phyloP scores from a whole-genome alignment of 2,888 invertebrate genomes.

The Agonopterix alstromeriana region DNA sequence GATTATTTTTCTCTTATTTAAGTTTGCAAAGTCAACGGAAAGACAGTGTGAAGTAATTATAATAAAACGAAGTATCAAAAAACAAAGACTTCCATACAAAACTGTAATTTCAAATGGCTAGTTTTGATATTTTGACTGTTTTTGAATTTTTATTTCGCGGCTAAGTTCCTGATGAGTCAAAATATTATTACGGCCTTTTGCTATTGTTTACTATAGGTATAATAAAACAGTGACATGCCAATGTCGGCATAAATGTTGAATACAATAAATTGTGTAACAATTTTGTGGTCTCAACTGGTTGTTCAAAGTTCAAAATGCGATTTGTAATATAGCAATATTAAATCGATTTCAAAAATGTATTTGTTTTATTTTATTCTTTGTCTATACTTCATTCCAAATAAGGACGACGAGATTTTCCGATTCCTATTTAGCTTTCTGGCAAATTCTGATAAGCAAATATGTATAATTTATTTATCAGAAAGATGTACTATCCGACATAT shows the following conservation, averaged over 20 bases:
- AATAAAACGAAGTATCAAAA: background rate
- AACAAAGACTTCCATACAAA: background rate
- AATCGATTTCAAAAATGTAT: conserved; percentile 48
- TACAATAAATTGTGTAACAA: conserved; percentile 30
- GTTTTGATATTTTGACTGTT: background rate
- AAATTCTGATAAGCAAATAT: too few species aligned
- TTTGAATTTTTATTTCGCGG: background rate
- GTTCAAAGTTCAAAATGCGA: conserved; percentile 65
- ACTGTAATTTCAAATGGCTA: background rate
- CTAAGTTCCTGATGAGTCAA: too few species aligned
- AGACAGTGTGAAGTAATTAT: conserved; percentile 2
- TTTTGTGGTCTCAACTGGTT: conserved; percentile 56
- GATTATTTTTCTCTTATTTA: background rate
- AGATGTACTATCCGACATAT: too few species aligned
- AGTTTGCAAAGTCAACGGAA: background rate
- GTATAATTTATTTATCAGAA: too few species aligned
- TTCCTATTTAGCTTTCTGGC: too few species aligned
- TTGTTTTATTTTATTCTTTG: conserved; percentile 11
- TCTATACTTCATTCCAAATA: too few species aligned
- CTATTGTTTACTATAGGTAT: background rate
- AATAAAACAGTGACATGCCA: background rate
- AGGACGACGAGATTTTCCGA: too few species aligned
- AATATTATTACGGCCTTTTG: background rate
- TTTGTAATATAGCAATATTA: conserved; percentile 68
- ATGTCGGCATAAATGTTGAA: conserved; percentile 12